These are phyloP conservation scores for Rutilus rutilus DNA, from an alignment of 2,113 vertebrate species.

Conservation along the genomic window DNA sequence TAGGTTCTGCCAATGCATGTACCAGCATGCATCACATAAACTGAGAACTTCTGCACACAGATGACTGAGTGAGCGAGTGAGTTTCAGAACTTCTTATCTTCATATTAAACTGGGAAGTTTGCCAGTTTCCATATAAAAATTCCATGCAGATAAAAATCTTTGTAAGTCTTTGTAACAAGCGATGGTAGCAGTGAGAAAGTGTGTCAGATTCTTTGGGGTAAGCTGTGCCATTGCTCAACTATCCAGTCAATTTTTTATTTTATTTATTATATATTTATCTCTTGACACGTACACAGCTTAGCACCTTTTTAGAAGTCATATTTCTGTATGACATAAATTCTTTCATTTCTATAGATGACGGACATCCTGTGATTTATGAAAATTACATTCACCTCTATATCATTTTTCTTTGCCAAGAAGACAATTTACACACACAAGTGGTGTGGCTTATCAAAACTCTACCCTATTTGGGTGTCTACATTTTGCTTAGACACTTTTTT, in stretches of 20 bases:
- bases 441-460: neutral
- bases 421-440: neutral
- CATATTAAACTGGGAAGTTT: neutral
- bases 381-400: neutral
- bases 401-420: neutral
- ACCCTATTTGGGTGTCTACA: neutral
- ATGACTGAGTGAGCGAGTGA: slow-evolving; percentile 9
- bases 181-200: neutral
- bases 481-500: neutral
- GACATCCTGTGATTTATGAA: neutral
- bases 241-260: too few relatives aligned
- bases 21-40: neutral
- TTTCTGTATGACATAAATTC: neutral
- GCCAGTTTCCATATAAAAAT: neutral
- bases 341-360: neutral
- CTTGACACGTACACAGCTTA: neutral
- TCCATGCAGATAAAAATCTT: neutral
- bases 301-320: neutral
- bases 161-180: neutral
- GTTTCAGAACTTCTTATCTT: neutral
- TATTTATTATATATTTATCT: neutral
- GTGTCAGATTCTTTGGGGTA: neutral
- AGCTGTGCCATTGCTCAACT: neutral
- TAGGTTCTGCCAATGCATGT: slow-evolving; percentile 17
- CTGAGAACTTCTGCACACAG: neutral